phyloP scores from a whole-genome alignment of 2,113 vertebrate species.

The Paradoxurus hermaphroditus region DNA sequence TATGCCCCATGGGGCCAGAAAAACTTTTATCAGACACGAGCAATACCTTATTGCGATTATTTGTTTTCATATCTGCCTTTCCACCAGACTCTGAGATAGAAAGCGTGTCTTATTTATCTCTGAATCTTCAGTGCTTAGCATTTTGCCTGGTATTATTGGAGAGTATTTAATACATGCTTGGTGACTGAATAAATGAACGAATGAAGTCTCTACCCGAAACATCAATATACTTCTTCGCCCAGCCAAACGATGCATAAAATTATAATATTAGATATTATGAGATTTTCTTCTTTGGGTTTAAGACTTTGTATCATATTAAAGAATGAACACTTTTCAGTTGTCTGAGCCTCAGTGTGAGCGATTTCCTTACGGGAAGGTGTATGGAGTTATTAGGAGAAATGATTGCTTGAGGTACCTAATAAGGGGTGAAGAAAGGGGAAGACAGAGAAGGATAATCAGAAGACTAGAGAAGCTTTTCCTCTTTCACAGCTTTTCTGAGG shows the following conservation, averaged over 20 bases:
- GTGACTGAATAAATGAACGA: background rate
- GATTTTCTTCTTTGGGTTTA: background rate
- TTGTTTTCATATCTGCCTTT: background rate
- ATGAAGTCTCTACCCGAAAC: background rate
- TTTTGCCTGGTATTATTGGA: background rate
- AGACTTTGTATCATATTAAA: background rate
- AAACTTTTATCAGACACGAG: background rate
- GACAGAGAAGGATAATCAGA: conserved; percentile 13
- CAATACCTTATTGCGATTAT: background rate
- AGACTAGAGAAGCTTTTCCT: background rate
- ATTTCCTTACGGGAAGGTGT: background rate
- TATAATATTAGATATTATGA: background rate
- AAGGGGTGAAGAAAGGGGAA: background rate
- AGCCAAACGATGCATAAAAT: background rate
- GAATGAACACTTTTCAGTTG: background rate
- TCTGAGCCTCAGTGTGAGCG: background rate
- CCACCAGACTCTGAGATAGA: background rate
- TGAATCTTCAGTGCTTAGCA: background rate
- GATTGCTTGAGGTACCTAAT: background rate
- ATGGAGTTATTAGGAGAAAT: background rate
- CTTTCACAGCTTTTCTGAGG: conserved; percentile 20
- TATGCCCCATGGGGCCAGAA: background rate
- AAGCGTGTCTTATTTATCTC: background rate
- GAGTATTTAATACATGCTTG: background rate
- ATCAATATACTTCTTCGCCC: background rate